Evolutionary conservation across 1,140 invertebrate genomes (phyloP), one percentile per base, ranked within the genome.

Genomic region (Rhynchophorus ferrugineus): DNA sequence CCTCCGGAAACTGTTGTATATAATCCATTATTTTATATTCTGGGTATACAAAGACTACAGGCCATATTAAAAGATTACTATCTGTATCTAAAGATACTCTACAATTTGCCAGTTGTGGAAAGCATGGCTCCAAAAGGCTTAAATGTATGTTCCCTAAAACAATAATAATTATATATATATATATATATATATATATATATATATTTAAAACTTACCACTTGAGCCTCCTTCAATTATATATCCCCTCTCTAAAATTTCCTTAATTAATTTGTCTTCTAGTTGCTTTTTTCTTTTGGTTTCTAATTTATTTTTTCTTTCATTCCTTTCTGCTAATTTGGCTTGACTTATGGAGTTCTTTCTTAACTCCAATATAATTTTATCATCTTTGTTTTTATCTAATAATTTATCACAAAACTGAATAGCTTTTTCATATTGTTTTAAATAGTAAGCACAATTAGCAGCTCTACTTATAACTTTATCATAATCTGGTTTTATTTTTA

Each of bases 21-120:
- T 87, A 83, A 66, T 89, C 86, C 49, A 80, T 81, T 44, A 80
- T 77, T 46, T 75, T 68, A 59, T 78, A 79, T 71, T 93, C 88
- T 3, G 91, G 90, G 71, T 93, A 95, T 13, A 89, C 71, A 60
- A 95, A 82, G 33, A 87, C 71, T 42, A 88, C 78, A 35, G 93
- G 89, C 91, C 86, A 91, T 56, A 86, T 64, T 49, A 91, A 73
- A 57, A 75, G 21, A 39, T 49, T 64, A 61, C 74, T 70, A 14
- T 74, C 60, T n/a, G 75, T 71, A 60, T 79, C 72, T 1, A 85
- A 59, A 60, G 75, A 71, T 11, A 87, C 84, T 73, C 70, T 68
- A 65, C 69, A 61, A 39, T 79, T 70, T 22, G 73, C 72, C 43
- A 82, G 72, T 56, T 81, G 77, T 0, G 82, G 78, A 62, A 84